Evolutionary conservation across 2,888 invertebrate species (phyloP), one percentile per base, ranked within the genome.

Genomic region (Oligia strigilis): DNA sequence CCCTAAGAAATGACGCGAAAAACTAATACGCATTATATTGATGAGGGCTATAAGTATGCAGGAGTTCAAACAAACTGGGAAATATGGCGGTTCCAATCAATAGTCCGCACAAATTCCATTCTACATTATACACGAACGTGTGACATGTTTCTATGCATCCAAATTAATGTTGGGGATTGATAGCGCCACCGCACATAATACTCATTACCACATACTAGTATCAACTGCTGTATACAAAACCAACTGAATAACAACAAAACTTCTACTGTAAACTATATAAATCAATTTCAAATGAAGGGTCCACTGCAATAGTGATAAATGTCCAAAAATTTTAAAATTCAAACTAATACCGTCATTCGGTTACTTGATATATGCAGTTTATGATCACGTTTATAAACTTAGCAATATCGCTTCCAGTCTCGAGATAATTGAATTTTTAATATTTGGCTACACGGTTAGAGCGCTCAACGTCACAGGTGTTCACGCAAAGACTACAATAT

Each of bases 41-140:
- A 87, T 82, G 77, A 86, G 55, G 66, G 78, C 72, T 81, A 82
- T 87, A 78, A 90, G 83, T 78, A 84, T 83, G 73, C 81, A 78
- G 17, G 75, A 80, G 55, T 85, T 82, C 76, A 81, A 77, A 85
- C 76, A 83, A 79, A 81, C 77, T 36, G 23, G 60, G 43, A 78
- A 78, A 78, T 83, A 83, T 81, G 65, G 60, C 60, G 69, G 77
- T 64, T 76, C 70, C 62, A 77, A 62, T 82, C 60, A 75, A 72
- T 78, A 66, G 17, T 36, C 19, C 19, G 29, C 17, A 72, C 62
- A 65, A 40, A 64, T 66, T 70, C 17, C 19, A 82, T 64, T 43
- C 2, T 60, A 67, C 46, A 60, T 55, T 60, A 71, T 49, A 43
- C 23, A 36, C 75, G 14, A 36, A 52, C 17, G 13, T 72, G 19